Percentiles rank a stretch among this genome's conserved stretches.
Conservation (phyloP, 2,888 invertebrate genomes). For the Syritta pipiens region DNA sequence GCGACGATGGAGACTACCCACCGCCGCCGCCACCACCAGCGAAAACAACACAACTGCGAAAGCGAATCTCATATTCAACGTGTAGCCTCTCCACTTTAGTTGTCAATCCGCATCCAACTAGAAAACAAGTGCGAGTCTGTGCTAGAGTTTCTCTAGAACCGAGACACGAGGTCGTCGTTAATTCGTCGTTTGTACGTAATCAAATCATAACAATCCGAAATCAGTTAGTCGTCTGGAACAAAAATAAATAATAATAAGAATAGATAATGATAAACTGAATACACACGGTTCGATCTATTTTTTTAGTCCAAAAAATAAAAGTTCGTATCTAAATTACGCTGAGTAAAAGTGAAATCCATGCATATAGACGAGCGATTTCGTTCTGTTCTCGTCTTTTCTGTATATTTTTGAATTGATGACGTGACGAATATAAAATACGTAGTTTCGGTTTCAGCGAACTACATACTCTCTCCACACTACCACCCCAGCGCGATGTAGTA, state of each 20-base stretch:
- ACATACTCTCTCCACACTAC: slow-evolving; percentile 33
- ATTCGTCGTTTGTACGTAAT: slow-evolving; percentile 74
- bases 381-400: slow-evolving; percentile 16
- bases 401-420: slow-evolving; percentile 70
- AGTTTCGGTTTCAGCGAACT: slow-evolving; percentile 52
- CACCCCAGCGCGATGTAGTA: slow-evolving; percentile 33
- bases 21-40: slow-evolving; percentile 23
- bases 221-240: slow-evolving; percentile 3
- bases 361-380: slow-evolving; percentile 3
- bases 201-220: slow-evolving; percentile 28
- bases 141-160: slow-evolving; percentile 76
- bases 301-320: slow-evolving; percentile 3
- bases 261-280: background rate
- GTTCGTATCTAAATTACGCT: slow-evolving; percentile 10
- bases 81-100: slow-evolving; percentile 74
- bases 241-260: slow-evolving; percentile 7
- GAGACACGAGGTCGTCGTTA: slow-evolving; percentile 79
- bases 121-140: slow-evolving; percentile 78
- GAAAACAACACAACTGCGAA: slow-evolving; percentile 62
- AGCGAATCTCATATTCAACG: slow-evolving; percentile 66
- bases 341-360: slow-evolving; percentile 44
- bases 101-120: slow-evolving; percentile 79
- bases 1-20: slow-evolving; percentile 8
- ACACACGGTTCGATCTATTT: background rate
- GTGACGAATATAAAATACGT: slow-evolving; percentile 69